phyloP scores from a whole-genome alignment of 2,797 vertebrate genomes.

The Spheniscus humboldti region DNA sequence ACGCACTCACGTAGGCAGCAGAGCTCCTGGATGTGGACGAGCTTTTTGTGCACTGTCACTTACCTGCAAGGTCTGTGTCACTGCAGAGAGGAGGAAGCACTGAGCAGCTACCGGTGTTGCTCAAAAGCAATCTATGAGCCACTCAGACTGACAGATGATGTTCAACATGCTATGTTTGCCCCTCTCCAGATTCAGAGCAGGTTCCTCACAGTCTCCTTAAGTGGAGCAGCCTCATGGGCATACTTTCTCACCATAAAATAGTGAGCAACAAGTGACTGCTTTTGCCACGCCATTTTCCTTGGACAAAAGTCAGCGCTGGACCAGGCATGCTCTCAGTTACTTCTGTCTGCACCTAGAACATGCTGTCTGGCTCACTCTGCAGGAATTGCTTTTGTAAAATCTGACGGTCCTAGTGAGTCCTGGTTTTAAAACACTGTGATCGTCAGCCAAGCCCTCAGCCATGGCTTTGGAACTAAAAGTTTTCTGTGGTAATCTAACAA shows the following conservation, averaged over 20 bases:
- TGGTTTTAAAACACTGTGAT: neutral
- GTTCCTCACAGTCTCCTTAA: neutral
- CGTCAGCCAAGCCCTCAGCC: neutral
- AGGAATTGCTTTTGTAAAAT: neutral
- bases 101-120: neutral
- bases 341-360: neutral
- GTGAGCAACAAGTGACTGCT: neutral
- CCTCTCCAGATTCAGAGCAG: neutral
- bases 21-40: neutral
- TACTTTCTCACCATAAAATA: neutral
- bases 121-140: neutral
- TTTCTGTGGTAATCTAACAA: conserved; percentile 17
- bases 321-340: neutral
- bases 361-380: neutral
- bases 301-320: neutral
- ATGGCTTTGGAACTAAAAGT: neutral
- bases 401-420: neutral
- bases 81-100: neutral
- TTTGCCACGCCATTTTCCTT: neutral
- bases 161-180: neutral
- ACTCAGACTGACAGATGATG: neutral
- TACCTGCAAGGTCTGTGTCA: neutral
- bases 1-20: neutral
- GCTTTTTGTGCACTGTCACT: neutral
- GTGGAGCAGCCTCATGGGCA: neutral